Conservation (phyloP, 2,113 vertebrate genomes). For the Hystrix brachyura region DNA sequence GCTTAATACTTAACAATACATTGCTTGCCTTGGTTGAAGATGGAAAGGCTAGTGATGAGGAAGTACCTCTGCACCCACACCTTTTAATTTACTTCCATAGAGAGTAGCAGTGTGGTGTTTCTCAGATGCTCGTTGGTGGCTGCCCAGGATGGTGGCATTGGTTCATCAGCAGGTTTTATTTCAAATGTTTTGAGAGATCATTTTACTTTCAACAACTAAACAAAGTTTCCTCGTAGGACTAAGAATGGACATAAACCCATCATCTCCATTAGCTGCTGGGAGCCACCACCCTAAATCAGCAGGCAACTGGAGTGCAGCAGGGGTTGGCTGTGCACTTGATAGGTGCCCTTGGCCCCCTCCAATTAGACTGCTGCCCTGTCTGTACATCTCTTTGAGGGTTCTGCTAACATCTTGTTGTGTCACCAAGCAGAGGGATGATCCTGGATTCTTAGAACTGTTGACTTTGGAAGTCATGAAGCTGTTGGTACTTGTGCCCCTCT, state of each 20-base stretch:
- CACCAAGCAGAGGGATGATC: not conserved
- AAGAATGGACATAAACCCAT: too few relatives aligned
- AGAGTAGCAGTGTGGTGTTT: not conserved
- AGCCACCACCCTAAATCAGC: too few relatives aligned
- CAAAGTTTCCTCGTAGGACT: not conserved
- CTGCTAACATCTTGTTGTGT: not conserved
- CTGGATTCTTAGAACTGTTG: not conserved
- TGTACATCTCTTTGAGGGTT: not conserved
- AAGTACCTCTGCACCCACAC: too few relatives aligned
- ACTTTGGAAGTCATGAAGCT: not conserved
- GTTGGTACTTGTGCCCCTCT: not conserved
- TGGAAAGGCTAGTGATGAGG: not conserved
- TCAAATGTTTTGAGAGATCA: not conserved
- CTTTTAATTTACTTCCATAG: not conserved
- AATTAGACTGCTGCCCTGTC: not conserved
- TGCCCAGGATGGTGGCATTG: accelerated
- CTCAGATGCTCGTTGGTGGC: not conserved
- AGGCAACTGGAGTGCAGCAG: too few relatives aligned
- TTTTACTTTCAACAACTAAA: conserved; percentile 39
- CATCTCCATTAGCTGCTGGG: not conserved
- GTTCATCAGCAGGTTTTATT: not conserved
- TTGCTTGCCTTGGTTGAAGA: not conserved
- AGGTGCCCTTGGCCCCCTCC: not conserved
- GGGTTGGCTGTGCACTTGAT: not conserved
- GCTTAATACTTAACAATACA: conserved; percentile 27